Evolutionary conservation across 2,113 vertebrate species (phyloP).

Genomic region (Athene noctua): DNA sequence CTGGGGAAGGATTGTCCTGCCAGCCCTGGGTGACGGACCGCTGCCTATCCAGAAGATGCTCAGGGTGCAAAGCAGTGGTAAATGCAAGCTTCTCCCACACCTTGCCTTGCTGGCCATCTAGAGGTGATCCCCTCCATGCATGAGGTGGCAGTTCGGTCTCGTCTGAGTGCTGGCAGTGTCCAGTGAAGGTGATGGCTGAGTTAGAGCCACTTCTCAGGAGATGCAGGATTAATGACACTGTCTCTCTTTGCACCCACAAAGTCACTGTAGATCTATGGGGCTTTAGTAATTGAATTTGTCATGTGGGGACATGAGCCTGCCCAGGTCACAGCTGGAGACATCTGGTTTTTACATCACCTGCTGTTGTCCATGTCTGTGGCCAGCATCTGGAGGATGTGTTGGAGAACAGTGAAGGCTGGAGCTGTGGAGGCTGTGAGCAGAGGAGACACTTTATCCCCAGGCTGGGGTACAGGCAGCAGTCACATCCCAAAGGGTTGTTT

Average conservation of each 20-base stretch:
- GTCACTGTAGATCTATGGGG: background rate
- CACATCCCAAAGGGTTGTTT: background rate
- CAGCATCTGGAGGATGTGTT: background rate
- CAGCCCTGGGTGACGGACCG: fast-evolving
- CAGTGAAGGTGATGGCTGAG: background rate
- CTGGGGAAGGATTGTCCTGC: background rate
- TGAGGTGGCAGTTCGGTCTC: background rate
- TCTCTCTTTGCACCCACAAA: background rate
- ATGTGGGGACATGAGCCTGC: fast-evolving
- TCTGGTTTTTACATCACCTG: background rate
- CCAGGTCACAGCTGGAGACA: background rate
- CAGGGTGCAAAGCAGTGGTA: background rate
- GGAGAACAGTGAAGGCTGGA: background rate
- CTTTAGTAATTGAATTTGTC: background rate
- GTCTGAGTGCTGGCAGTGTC: background rate
- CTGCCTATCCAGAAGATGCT: background rate
- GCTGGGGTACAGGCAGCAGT: background rate
- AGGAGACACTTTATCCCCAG: fast-evolving
- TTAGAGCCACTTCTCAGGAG: background rate
- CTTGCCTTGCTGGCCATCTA: background rate
- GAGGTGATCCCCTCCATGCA: background rate
- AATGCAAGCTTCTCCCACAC: background rate
- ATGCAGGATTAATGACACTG: background rate
- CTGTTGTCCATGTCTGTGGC: background rate
- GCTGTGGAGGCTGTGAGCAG: background rate